Conservation (phyloP, 1,140 invertebrate genomes). For the Diachasmimorpha longicaudata region DNA sequence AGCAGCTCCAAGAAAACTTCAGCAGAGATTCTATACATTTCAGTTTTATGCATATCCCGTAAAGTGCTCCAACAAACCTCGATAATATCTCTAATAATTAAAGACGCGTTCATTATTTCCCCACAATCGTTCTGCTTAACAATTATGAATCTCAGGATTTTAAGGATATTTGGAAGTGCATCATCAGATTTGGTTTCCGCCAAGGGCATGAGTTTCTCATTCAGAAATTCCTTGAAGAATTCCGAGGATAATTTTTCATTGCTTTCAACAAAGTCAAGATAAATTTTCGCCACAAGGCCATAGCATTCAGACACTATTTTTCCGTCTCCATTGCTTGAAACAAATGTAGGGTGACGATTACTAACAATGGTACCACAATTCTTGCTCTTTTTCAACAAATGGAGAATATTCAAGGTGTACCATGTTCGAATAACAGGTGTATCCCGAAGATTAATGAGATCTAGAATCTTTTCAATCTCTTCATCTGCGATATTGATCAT, state of each 20-base stretch:
- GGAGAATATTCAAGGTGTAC: no score
- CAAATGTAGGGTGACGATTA: not conserved
- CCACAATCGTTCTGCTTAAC: not conserved
- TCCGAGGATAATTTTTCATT: not conserved
- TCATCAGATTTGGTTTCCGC: constrained; percentile 25
- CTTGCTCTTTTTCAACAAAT: not conserved
- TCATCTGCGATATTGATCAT: no score
- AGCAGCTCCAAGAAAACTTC: constrained; percentile 36
- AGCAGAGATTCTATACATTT: constrained; percentile 39
- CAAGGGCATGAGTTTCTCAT: not conserved
- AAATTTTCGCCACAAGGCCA: not conserved
- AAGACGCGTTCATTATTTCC: not conserved
- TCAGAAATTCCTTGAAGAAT: not conserved
- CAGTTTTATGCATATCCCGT: constrained; percentile 41
- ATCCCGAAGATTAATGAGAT: no score
- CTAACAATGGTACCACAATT: no score
- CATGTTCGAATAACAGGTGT: no score
- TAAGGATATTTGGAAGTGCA: constrained; percentile 14
- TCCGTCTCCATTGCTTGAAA: not conserved
- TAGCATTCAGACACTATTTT: constrained; percentile 15
- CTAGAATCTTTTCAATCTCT: no score
- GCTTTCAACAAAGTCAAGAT: not conserved
- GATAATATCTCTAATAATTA: constrained; percentile 32
- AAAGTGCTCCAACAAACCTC: constrained; percentile 42
- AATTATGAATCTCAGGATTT: not conserved